Evolutionary conservation across 2,888 invertebrate species (phyloP), one percentile per base, ranked within the genome.

Genomic region (Monoplex corrugatus): DNA sequence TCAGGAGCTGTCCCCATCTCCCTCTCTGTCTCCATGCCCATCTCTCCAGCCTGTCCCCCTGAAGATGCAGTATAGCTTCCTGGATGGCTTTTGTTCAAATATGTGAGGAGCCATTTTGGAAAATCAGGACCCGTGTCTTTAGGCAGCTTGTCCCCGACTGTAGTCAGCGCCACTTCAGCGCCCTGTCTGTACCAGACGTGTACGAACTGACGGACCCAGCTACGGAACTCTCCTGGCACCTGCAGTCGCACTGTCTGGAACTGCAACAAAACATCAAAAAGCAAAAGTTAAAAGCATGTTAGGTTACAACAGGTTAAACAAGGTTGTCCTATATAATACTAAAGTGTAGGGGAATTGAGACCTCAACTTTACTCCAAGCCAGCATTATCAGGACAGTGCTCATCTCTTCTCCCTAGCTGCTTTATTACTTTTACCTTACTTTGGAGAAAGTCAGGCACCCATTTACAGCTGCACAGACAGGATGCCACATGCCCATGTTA

Each of bases 151-250:
- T 88, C 63, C 13, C 40, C 6, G n/a, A n/a, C n/a, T n/a, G 68
- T 68, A 19, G 78, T 35, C 23, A n/a, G 50, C n/a, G 88, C 88
- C 0, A 43, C 40, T n/a, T 68, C 63, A 28, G 44, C 43, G 6
- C 88, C 88, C 57, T 40, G 28, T 23, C 23, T 23, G 83, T n/a
- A 32, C 88, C 88, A 88, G 57, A 28, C 5, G 38, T 44, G 50
- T 43, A 83, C 83, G 40, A 44, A 88, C 82, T 83, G 57, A 45
- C 88, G 88, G 10, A 88, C 88, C 88, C 88, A 88, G 68, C 43
- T 1, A 19, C 88, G 88, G 63, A 88, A 88, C 63, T 28, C 44
- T 23, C 28, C 32, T 8, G 88, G 88, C 5, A 88, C 88, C 83
- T 88, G 88, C 38, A 40, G 68, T n/a, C 40, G 32, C 23, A 88